Conservation (phyloP, 2,797 vertebrate genomes). For the Megaceryle alcyon region DNA sequence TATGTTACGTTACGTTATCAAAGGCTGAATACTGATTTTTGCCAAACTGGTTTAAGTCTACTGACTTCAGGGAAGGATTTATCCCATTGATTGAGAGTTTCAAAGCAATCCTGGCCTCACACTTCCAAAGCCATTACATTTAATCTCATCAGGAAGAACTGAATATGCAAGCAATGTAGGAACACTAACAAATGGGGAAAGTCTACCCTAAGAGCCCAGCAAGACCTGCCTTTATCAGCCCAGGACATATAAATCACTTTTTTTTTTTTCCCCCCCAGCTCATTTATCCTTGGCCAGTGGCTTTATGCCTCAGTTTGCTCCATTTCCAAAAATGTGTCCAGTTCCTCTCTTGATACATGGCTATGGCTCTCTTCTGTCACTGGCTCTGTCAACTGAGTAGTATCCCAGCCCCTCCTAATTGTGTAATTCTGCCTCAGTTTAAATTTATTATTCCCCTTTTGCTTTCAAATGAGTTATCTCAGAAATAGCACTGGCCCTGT, state of each 20-base stretch:
- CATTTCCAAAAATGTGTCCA: constrained; percentile 47
- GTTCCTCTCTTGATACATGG: constrained; percentile 46
- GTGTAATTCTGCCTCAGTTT: constrained; percentile 46
- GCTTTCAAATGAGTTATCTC: constrained; percentile 28
- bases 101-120: background rate
- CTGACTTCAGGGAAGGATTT: background rate
- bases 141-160: constrained; percentile 2
- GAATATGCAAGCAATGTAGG: background rate
- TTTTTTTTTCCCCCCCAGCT: background rate
- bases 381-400: constrained; percentile 34
- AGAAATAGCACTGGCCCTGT: background rate
- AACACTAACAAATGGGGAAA: background rate
- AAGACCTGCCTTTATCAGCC: constrained; percentile 10
- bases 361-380: constrained; percentile 1
- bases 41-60: background rate
- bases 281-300: constrained; percentile 32
- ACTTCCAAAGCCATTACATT: constrained; percentile 9
- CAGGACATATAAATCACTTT: constrained; percentile 25
- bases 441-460: constrained; percentile 47
- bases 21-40: constrained; percentile 1
- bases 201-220: background rate
- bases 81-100: background rate
- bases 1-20: background rate
- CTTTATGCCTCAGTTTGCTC: constrained; percentile 43
- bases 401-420: constrained; percentile 41